A percentile compares a stretch with the other conserved stretches of the same genome.
Conservation (phyloP, 2,113 vertebrate species). For the Eurypyga helias region DNA sequence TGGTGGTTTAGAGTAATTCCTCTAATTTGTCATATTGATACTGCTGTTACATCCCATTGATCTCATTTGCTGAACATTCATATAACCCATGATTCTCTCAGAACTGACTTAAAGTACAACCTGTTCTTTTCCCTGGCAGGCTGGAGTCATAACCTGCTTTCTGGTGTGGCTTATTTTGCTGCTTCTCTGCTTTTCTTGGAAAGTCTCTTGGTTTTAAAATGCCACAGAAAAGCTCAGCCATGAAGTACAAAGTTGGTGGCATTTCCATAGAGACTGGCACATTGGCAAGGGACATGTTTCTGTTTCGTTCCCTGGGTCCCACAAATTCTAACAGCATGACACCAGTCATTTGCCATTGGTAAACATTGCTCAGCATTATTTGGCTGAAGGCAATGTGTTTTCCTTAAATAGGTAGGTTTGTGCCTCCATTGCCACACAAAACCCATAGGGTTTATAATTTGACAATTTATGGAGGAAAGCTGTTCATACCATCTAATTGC, state of each 20-base stretch:
- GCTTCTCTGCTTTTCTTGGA: neutral
- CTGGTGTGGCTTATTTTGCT: neutral
- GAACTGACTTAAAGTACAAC: neutral
- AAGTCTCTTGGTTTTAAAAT: neutral
- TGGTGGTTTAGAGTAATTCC: conserved; percentile 22
- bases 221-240: neutral
- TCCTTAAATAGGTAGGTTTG: neutral
- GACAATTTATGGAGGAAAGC: neutral
- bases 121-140: neutral
- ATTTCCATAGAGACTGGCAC: neutral
- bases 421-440: neutral
- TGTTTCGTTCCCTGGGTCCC: neutral
- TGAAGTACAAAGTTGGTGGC: neutral
- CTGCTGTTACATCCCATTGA: conserved; percentile 27
- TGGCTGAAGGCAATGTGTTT: neutral
- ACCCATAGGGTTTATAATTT: neutral
- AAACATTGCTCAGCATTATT: neutral
- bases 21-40: conserved; percentile 48
- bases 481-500: accelerated
- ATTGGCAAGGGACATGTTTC: accelerated
- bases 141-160: neutral
- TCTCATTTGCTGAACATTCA: neutral
- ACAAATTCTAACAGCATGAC: neutral
- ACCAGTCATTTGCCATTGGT: neutral
- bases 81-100: neutral